These are phyloP conservation scores for Ciconia maguari DNA, from an alignment of 2,113 vertebrate species.

Conservation along the genomic window DNA sequence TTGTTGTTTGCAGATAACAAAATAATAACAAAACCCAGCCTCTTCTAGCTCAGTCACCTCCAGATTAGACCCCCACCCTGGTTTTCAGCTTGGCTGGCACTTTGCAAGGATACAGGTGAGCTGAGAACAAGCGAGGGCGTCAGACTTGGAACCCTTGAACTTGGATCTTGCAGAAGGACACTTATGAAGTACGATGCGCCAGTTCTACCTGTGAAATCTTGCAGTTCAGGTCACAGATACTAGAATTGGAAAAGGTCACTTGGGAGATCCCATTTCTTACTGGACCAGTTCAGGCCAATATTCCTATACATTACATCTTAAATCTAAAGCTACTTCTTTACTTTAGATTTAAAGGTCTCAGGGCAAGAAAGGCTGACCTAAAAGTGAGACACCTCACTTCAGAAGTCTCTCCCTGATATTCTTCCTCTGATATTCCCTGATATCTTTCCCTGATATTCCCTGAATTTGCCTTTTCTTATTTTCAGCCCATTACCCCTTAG, in stretches of 20 bases:
- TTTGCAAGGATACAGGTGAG: background rate
- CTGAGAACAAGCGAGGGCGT: background rate
- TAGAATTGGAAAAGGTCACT: background rate
- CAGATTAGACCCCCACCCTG: no score
- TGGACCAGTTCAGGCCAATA: background rate
- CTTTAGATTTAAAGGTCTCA: background rate
- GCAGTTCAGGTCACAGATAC: background rate
- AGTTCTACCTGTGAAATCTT: background rate
- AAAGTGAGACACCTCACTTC: background rate
- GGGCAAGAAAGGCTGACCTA: background rate
- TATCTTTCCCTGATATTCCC: background rate
- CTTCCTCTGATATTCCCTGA: background rate
- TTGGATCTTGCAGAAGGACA: background rate
- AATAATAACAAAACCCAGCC: accelerated
- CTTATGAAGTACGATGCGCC: accelerated
- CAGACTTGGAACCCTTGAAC: background rate
- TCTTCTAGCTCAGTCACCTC: background rate
- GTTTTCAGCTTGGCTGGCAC: background rate
- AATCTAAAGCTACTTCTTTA: background rate
- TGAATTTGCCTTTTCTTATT: background rate
- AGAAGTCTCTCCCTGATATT: background rate
- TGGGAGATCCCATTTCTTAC: background rate
- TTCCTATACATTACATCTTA: background rate
- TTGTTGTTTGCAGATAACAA: background rate
- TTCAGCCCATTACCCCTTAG: background rate